Evolutionary conservation across 2,797 vertebrate species (phyloP), one percentile per base, ranked within the genome.

Genomic region (Sphaeramia orbicularis): DNA sequence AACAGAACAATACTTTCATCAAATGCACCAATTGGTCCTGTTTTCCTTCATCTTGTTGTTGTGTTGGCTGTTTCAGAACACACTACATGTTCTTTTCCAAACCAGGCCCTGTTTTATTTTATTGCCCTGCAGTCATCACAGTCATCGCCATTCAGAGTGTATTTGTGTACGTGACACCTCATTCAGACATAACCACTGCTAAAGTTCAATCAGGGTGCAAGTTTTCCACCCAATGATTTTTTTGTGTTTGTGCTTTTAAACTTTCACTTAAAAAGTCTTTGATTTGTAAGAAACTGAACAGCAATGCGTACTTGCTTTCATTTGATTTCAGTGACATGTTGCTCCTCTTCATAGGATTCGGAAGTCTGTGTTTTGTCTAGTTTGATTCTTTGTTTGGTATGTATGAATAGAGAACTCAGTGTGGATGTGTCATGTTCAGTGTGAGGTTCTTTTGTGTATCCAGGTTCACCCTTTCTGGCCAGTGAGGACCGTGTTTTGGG

Each of bases 401-500:
- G 24, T 76, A 5, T 30, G 43, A 40, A 43, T 53, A 44, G 52
- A 38, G 9, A 48, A 37, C 14, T 13, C 27, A 7, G 51, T 68
- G 41, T 60, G 65, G 21, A 24, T 47, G 21, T 62, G 15, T 21
- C 41, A 4, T n/a, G 2, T 65, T 52, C 13, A 38, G 6, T 56
- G 15, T 59, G 27, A 14, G 71, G 40, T 52, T 76, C 64, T 70
- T 74, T 35, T 76, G 12, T 70, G 35, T 55, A 4, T 74, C 56
- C 84, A 99, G 98, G 97, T 84, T 99, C 97, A 65, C 97, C 97
- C 76, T 98, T 99, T 80, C 92, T 99, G 71, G 95, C 96, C 88
- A 95, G 89, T 62, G 98, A 99, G 86, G 97, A 99, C 55, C 96
- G 96, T 14, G 96, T 99, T n/a, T 92, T 99, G 0, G 98, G 98